Evolutionary conservation across 2,888 invertebrate species (phyloP).

Genomic region (Ophion costatus): DNA sequence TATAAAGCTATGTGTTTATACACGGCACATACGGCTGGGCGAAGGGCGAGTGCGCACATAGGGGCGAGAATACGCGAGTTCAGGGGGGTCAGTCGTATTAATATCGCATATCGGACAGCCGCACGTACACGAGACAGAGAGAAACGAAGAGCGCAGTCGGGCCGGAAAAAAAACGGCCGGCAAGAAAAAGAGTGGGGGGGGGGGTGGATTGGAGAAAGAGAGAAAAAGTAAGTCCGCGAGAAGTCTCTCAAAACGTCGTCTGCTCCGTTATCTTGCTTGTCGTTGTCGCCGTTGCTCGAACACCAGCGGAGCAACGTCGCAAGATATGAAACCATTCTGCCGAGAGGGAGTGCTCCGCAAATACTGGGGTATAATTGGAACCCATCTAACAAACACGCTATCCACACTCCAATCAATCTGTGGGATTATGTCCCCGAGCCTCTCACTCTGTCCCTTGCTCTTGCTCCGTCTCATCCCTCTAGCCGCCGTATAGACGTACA

Average conservation of each 20-base stretch:
- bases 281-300: constrained; percentile 5
- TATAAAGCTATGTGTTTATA: not conserved
- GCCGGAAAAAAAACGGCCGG: not conserved
- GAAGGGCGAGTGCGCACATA: constrained; percentile 43
- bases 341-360: constrained; percentile 81
- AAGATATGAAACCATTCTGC: constrained; percentile 79
- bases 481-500: not conserved
- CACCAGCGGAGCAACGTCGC: constrained; percentile 62
- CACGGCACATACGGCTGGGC: not conserved
- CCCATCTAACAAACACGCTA: constrained; percentile 80
- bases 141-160: not conserved
- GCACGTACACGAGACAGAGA: constrained; percentile 66
- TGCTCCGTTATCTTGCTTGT: not conserved
- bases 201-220: no score
- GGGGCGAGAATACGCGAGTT: constrained; percentile 63
- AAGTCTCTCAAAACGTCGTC: constrained; percentile 6
- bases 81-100: constrained; percentile 80
- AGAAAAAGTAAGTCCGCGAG: not conserved
- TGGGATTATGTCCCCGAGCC: constrained; percentile 69
- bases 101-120: constrained; percentile 81
- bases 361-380: constrained; percentile 82
- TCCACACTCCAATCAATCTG: constrained; percentile 80
- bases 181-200: not conserved
- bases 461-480: not conserved
- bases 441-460: constrained; percentile 50